phyloP scores from a whole-genome alignment of 2,113 vertebrate genomes.

The Pteruthius melanotis region DNA sequence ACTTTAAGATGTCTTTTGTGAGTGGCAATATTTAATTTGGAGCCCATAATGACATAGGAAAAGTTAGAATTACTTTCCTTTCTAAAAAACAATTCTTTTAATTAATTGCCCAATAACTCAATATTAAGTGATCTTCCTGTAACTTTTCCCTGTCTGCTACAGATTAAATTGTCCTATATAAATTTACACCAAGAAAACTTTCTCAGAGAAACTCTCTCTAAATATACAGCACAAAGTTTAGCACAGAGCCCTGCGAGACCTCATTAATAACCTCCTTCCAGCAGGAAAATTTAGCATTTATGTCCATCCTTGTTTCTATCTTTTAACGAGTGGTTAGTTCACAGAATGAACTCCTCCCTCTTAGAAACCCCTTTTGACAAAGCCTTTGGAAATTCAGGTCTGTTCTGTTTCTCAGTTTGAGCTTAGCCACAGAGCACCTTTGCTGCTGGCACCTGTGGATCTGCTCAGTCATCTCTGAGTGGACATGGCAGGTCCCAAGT shows the following conservation, averaged over 20 bases:
- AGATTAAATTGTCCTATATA: slow-evolving; percentile 13
- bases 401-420: neutral
- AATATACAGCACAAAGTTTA: neutral
- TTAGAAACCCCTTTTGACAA: neutral
- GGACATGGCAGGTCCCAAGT: neutral
- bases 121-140: neutral
- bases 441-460: neutral
- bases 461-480: neutral
- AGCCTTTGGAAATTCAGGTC: neutral
- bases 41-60: neutral
- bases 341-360: neutral
- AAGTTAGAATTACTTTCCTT: slow-evolving; percentile 30
- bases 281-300: neutral
- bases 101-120: slow-evolving; percentile 42
- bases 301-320: neutral
- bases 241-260: neutral
- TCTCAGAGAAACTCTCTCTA: neutral
- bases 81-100: slow-evolving; percentile 42
- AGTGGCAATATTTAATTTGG: slow-evolving; percentile 23
- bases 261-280: neutral
- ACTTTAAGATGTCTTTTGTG: slow-evolving; percentile 2
- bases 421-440: rapidly evolving
- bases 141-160: neutral
- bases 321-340: neutral
- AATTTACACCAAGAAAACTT: slow-evolving; percentile 12